Percentiles rank a stretch among this genome's conserved stretches.
Conservation (phyloP, 1,140 invertebrate genomes). For the Harlomillsia oculata region DNA sequence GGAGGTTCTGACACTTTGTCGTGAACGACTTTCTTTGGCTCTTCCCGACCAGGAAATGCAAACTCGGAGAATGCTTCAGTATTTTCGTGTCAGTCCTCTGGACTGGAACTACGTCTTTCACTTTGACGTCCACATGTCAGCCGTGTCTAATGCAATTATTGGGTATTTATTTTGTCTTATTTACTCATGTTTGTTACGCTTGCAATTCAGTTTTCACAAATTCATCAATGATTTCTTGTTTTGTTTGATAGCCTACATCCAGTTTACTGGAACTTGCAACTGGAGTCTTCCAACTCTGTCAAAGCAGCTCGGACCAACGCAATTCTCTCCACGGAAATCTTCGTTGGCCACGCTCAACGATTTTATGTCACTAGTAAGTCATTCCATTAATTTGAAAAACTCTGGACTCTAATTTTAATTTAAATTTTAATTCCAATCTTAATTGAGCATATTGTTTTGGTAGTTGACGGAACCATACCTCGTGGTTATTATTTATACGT, state of each 20-base stretch:
- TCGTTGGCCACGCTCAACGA: constrained; percentile 18
- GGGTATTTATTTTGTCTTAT: constrained; percentile 12
- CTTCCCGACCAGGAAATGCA: constrained; percentile 18
- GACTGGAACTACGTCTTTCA: constrained; percentile 24
- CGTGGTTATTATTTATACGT: constrained; percentile 21
- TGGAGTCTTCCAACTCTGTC: constrained; percentile 10
- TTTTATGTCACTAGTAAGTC: constrained; percentile 11
- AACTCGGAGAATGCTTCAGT: constrained; percentile 15
- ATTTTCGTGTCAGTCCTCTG: constrained; percentile 11
- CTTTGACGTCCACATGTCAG: constrained; percentile 17
- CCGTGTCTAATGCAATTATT: background rate
- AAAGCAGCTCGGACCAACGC: constrained; percentile 6
- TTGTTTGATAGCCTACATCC: constrained; percentile 11
- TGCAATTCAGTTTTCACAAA: too few relatives aligned
- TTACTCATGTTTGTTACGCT: constrained; percentile 2
- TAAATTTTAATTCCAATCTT: background rate
- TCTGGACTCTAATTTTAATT: background rate
- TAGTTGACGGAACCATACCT: constrained; percentile 15
- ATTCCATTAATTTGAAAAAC: background rate
- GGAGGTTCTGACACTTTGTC: constrained; percentile 26
- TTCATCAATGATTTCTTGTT: background rate
- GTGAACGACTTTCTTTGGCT: constrained; percentile 20
- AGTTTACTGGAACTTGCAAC: constrained; percentile 22
- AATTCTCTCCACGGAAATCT: constrained; percentile 15
- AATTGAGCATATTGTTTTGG: background rate